Base-by-base conservation (phyloP, 2,797 vertebrate genomes). In the Ctenopoma multispine region DNA sequence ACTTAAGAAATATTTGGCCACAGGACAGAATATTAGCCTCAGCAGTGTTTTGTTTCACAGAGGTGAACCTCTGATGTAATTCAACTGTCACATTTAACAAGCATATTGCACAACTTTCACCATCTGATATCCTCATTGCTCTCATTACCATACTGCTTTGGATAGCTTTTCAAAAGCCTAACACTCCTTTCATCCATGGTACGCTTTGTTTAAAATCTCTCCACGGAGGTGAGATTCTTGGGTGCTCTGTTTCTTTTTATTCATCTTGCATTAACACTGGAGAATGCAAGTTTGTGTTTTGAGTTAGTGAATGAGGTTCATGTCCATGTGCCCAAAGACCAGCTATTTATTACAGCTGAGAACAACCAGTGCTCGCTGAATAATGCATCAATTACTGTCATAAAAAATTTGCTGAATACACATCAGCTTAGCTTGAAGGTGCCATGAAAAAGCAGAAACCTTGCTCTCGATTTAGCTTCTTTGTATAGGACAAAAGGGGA, bases 301-400 rank as follows among this genome's bases (percentile, higher is more conserved):
- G 56, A 27, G 49, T 55, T n/a, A n/a, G 49, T 70, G 63, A 41
- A 64, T 21, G 2, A 54, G 40, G 65, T 75, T 79, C 57, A 69
- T 68, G 55, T 83, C 66, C 66, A 59, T 43, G 51, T 79, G 74
- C 79, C 78, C 73, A 20, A 65, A 68, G 63, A 77, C 31, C 48
- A 53, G 63, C 69, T 71, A 86, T 87, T 90, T 82, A 85, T 87
- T 72, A 76, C 69, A 77, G 77, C 50, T 63, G 47, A 81, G 72
- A 89, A 86, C 83, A 87, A 72, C 74, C 65, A 72, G 56, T 70
- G 49, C 50, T 78, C 70, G 6, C 14, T 89, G 88, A 91, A 90
- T 92, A 86, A 93, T 90, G 85, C 86, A 91, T 87, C 69, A 63
- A 40, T 54, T 56, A 49, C 77, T 84, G 81, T 83, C 76, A 63